These are phyloP conservation scores for Lineus longissimus DNA, from an alignment of 1,140 invertebrate species.

Conservation along the genomic window DNA sequence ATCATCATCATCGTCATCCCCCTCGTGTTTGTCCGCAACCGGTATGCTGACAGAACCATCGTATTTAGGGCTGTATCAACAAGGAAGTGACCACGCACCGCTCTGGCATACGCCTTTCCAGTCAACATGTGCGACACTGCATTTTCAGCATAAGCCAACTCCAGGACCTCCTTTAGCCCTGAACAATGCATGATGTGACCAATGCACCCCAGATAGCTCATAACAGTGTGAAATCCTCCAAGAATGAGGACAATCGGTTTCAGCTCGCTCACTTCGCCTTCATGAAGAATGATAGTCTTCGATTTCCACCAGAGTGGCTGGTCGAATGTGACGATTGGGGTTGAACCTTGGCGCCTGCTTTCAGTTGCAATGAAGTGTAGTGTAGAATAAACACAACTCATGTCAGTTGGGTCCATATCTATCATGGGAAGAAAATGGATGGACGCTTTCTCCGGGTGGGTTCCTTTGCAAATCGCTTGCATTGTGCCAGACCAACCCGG, in stretches of 20 bases:
- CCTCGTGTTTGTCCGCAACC: neutral
- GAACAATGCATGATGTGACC: slow-evolving; percentile 24
- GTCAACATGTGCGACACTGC: slow-evolving; percentile 20
- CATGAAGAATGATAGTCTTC: slow-evolving; percentile 3
- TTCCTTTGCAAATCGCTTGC: neutral
- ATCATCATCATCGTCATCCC: neutral
- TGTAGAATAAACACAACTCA: neutral
- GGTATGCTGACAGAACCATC: slow-evolving; percentile 8
- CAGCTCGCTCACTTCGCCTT: neutral
- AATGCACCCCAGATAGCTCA: slow-evolving; percentile 23
- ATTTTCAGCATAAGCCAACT: slow-evolving; percentile 22
- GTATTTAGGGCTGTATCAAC: slow-evolving; percentile 16
- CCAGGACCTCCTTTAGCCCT: slow-evolving; percentile 20
- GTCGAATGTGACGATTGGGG: slow-evolving; percentile 19
- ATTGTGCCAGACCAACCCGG: slow-evolving; percentile 5
- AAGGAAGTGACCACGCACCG: slow-evolving; percentile 21
- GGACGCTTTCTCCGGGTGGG: neutral
- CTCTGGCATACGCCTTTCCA: slow-evolving; percentile 23
- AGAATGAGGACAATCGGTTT: slow-evolving; percentile 12
- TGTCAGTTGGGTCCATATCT: neutral
- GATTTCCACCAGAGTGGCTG: slow-evolving; percentile 17
- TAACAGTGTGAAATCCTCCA: slow-evolving; percentile 23
- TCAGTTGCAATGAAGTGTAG: too few species aligned
- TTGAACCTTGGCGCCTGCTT: neutral
- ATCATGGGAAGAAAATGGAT: neutral